Evolutionary conservation across 2,113 vertebrate species (phyloP).

Genomic region (Oreochromis niloticus): DNA sequence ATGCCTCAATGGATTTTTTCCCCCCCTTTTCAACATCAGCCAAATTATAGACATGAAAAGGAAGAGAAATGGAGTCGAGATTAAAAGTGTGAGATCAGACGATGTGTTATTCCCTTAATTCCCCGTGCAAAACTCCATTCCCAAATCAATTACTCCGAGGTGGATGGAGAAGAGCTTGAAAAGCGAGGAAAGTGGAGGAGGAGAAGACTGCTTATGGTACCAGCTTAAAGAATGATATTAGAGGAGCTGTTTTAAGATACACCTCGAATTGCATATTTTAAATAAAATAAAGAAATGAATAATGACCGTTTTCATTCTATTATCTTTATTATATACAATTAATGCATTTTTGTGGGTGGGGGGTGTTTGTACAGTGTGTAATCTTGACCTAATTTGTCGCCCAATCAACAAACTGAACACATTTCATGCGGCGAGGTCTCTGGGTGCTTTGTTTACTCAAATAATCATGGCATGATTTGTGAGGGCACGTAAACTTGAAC

Average conservation of each 20-base stretch:
- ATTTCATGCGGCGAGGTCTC: not conserved
- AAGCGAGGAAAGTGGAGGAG: conserved; percentile 3
- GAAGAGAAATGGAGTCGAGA: conserved; percentile 35
- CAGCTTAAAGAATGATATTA: not conserved
- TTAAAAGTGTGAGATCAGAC: conserved; percentile 42
- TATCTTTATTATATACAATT: not conserved
- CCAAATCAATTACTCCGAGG: conserved; percentile 57
- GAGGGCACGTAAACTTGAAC: not conserved
- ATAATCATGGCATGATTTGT: not conserved
- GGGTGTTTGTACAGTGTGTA: not conserved
- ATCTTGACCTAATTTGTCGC: not conserved
- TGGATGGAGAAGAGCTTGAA: conserved; percentile 13
- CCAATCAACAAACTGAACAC: not conserved
- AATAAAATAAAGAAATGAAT: not conserved
- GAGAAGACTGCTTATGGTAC: not conserved
- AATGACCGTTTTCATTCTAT: not conserved
- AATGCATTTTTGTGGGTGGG: not conserved
- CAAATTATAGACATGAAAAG: conserved; percentile 56
- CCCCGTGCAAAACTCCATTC: conserved; percentile 44
- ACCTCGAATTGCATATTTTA: not conserved
- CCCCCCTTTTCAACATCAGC: conserved; percentile 29
- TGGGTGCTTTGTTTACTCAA: not conserved
- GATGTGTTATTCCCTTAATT: conserved; percentile 41
- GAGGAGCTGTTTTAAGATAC: not conserved
- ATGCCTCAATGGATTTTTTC: conserved; percentile 11